These are phyloP conservation scores for Sebastes cheni DNA, from an alignment of 2,797 vertebrate genomes.

Conservation along the genomic window DNA sequence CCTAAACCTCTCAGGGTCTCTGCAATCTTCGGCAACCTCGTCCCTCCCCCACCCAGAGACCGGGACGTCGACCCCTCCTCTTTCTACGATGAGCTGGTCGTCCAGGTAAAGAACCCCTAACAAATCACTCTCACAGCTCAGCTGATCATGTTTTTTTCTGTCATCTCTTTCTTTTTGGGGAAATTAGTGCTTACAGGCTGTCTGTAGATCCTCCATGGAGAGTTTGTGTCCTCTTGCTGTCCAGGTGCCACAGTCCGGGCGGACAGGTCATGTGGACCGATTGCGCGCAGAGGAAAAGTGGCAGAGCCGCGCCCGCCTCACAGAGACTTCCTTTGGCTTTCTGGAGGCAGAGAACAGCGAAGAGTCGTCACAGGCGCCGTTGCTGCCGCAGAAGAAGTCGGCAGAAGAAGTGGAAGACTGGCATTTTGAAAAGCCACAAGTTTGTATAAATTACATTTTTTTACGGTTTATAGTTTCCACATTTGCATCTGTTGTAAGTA, in stretches of 20 bases:
- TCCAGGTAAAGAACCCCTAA: conserved; percentile 61
- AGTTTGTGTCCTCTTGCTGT: background rate
- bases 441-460: conserved; percentile 35
- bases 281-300: conserved; percentile 85
- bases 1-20: conserved; percentile 86
- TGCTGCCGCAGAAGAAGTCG: conserved; percentile 26
- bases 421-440: conserved; percentile 81
- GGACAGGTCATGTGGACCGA: conserved; percentile 80
- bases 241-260: conserved; percentile 61
- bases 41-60: conserved; percentile 30
- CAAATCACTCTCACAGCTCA: background rate
- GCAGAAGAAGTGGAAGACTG: conserved; percentile 52
- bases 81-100: conserved; percentile 85
- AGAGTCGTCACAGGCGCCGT: conserved; percentile 21
- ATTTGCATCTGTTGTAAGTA: background rate
- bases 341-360: conserved; percentile 76
- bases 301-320: conserved; percentile 83
- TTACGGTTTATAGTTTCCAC: background rate
- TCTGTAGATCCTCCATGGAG: background rate
- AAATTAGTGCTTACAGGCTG: background rate
- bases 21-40: conserved; percentile 67
- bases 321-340: conserved; percentile 84
- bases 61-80: conserved; percentile 62
- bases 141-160: background rate
- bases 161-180: background rate